Evolutionary conservation across 1,140 invertebrate species (phyloP).

Genomic region (Condylostylus longicornis): DNA sequence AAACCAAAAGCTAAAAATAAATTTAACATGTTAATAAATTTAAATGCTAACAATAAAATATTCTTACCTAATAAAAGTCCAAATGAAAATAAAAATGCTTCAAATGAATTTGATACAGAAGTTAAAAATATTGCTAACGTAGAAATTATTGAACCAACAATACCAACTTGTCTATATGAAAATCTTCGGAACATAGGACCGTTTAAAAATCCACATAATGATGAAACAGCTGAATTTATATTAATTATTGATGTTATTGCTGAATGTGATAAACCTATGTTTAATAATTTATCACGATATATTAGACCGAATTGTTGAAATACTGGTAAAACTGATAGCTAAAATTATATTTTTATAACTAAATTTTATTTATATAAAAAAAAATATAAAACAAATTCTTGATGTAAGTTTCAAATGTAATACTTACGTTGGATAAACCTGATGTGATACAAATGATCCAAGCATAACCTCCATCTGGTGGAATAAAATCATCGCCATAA

Average conservation of each 20-base stretch:
- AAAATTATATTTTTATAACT: too few species aligned
- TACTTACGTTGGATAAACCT: conserved; percentile 28
- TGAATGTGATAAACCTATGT: conserved; percentile 40
- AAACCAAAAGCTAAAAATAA: conserved; percentile 37
- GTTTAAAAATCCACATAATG: conserved; percentile 44
- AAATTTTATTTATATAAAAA: too few species aligned
- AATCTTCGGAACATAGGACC: conserved; percentile 46
- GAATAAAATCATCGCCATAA: conserved; percentile 25
- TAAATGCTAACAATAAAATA: background rate
- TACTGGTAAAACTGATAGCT: too few species aligned
- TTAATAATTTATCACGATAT: conserved; percentile 40
- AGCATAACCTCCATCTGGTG: conserved; percentile 29
- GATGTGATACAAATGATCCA: conserved; percentile 30
- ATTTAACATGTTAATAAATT: background rate
- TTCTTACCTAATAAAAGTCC: conserved; percentile 40
- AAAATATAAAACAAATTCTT: too few species aligned
- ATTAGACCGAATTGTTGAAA: conserved; percentile 50
- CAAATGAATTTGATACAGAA: conserved; percentile 39
- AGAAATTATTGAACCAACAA: conserved; percentile 39
- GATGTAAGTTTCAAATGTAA: too few species aligned
- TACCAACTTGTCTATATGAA: conserved; percentile 43
- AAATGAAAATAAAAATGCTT: conserved; percentile 42
- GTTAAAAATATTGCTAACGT: conserved; percentile 40
- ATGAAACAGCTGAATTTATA: conserved; percentile 44
- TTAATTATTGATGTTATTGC: conserved; percentile 49